Evolutionary conservation across 2,797 vertebrate genomes (phyloP), one percentile per base, ranked within the genome.

Genomic region (Gambelia wislizenii): DNA sequence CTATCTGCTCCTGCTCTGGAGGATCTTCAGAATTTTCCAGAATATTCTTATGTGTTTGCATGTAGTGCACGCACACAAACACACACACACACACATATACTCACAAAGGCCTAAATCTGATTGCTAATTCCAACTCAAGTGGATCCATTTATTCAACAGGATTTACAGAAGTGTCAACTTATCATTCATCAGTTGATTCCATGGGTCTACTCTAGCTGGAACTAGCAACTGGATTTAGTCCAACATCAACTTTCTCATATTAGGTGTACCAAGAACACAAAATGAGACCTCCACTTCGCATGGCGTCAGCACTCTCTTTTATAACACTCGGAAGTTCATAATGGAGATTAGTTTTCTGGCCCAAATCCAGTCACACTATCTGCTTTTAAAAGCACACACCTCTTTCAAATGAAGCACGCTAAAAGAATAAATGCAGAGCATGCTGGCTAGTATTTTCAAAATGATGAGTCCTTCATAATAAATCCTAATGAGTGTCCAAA

Each of bases 401-500:
- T 78, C 76, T 93, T 82, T 30, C 44, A 61, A 85, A 90, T 42
- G 1, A 91, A 84, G 84, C 7, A 44, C 14, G 78, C 20, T 1
- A 84, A 91, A 91, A 47, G 64, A 92, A 76, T 83, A 90, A 91
- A 77, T 22, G 70, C 36, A 56, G 22, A 79, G 64, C 75, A 18
- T 56, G 16, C 85, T 6, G 47, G 74, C 47, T 69, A 56, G n/a
- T 84, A 59, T 42, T 87, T 91, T 70, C 52, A 1, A 64, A 83
- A 78, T 70, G 47, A 76, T 89, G 69, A 47, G 22, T n/a, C 12
- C 84, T 92, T 88, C 92, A 87, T 90, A 70, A 91, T 92, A 92
- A 91, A 94, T 94, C 93, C 86, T 90, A 56, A 0, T 3, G 16
- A 86, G 91, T 94, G 93, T 92, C 72, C 94, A 91, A 90, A 91